Base-by-base conservation (phyloP, 2,113 vertebrate species). In the Corythaixoides concolor region DNA sequence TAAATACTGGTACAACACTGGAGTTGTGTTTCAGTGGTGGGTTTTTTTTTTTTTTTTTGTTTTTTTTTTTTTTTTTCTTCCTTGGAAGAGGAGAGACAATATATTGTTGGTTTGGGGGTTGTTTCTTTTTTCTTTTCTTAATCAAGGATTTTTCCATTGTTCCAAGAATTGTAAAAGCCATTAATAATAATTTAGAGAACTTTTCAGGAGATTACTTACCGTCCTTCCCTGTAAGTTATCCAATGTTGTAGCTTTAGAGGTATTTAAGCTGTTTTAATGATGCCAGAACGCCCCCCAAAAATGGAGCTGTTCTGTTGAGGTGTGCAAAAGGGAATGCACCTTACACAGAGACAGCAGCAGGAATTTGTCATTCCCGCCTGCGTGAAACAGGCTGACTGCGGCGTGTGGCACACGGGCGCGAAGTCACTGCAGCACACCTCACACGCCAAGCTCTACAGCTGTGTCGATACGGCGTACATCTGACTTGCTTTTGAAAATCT, bases 371-470 rank as follows among this genome's bases (percentile, higher is more conserved):
- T 53, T 90, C 39, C 74, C 67, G 43, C 53, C 39, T 45, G 37
- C 16, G 1, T 9, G 41, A 15, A 72, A 6, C 43, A 69, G 68
- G 26, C 53, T 10, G 3, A 8, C 32, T 50, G 53, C 41, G 58
- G 60, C 49, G n/a, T 22, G 52, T 32, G 53, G 66, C 37, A 7
- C 8, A 11, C 9, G 45, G 27, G 45, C 28, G 35, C 32, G 30
- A 64, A 30, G 7, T 55, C 28, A 32, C 2, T 30, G 68, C 56
- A 56, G 41, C 35, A 19, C 22, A 32, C 12, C 7, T 52, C 1
- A 0, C 16, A 9, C 22, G 13, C 33, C 28, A 6, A 2, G 9
- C 33, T 21, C 4, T 37, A 0, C 4, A 20, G 6, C 47, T 58
- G 1, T 24, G 3, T 18, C 10, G 1, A 6, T 8, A 0, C 45